Base-by-base conservation (phyloP, 64 coral and sea anemone genomes). In the Montipora efflorescens region DNA sequence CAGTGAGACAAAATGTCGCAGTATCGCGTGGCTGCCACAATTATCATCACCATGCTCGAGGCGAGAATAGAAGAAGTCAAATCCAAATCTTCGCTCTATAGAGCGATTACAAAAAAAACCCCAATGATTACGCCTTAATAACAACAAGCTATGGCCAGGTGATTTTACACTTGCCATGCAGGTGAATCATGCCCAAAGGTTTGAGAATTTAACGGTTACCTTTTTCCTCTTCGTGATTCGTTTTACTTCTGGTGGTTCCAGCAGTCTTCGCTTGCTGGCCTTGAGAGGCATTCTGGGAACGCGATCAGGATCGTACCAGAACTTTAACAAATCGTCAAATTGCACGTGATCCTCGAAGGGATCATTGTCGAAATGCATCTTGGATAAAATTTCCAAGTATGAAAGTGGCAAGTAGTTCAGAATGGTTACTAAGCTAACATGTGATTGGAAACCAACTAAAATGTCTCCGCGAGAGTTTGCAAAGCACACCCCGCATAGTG, bases 401-500 rank as follows among this genome's bases (percentile, higher is more conserved):
- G 78, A 55, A 1, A 89, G 44, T 75, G 98, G 98, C 19, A 99
- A 81, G 50, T 99, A 99, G 67, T 99, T 93, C 15, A 93, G 86
- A 59, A 99, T 53, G 1, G 92, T 78, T 1, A 99, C 92, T 15
- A 99, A 71, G 48, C 98, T 99, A 22, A 99, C 86, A 14, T 99
- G 98, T 14, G 78, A 96, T 49, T 99, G 98, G 23, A 99, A 99
- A 36, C 98, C 98, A 50, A 99, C 98, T 51, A 99, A 69, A 45
- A 99, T 93, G 77, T 99, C 98, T 9, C 98, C 98, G 14, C 98
- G 91, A 25, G 92, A 78, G 73, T 96, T 99, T 15, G 93, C 95
- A 28, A 99, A 99, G 57, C 98, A 99, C 44, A 99, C 98, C 2
- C 98, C 95, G 12, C 95, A 92, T 7, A 99, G 51, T 1, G 95